Percentiles rank a stretch among this genome's conserved stretches.
Evolutionary conservation across 2,113 vertebrate species (phyloP).

Genomic region (Rhagologus leucostigma): DNA sequence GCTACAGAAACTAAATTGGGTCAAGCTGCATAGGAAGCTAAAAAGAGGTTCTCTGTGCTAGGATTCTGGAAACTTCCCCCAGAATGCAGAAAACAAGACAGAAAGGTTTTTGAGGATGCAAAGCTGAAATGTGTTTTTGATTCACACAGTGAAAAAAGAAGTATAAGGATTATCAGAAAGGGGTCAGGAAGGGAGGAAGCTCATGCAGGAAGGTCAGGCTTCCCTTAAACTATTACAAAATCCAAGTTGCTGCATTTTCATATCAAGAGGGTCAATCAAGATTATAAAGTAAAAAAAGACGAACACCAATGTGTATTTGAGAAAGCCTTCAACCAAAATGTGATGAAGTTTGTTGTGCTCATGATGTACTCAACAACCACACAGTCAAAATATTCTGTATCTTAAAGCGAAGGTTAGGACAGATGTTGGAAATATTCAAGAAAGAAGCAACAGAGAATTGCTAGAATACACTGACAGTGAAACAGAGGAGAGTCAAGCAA

Average conservation of each 20-base stretch:
- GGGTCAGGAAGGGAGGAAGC: neutral
- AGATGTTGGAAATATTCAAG: neutral
- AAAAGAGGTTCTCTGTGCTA: neutral
- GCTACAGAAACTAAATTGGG: neutral
- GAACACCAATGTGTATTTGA: neutral
- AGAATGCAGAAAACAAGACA: neutral
- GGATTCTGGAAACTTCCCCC: neutral
- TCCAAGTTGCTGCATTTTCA: neutral
- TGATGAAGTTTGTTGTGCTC: neutral
- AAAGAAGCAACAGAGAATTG: neutral
- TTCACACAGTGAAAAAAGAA: neutral
- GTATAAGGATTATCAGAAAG: neutral
- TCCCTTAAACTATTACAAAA: neutral
- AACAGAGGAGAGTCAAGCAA: neutral
- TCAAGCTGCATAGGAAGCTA: neutral
- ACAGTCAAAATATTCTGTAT: neutral
- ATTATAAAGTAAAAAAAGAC: neutral
- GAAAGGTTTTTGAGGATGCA: neutral
- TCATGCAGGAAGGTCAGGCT: neutral
- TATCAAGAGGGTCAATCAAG: neutral
- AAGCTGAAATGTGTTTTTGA: neutral
- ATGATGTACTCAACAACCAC: neutral
- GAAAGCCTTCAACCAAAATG: neutral
- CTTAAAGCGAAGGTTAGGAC: neutral
- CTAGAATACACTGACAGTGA: neutral